Base-by-base conservation (phyloP, 2,113 vertebrate genomes). In the Oncorhynchus gorbuscha region DNA sequence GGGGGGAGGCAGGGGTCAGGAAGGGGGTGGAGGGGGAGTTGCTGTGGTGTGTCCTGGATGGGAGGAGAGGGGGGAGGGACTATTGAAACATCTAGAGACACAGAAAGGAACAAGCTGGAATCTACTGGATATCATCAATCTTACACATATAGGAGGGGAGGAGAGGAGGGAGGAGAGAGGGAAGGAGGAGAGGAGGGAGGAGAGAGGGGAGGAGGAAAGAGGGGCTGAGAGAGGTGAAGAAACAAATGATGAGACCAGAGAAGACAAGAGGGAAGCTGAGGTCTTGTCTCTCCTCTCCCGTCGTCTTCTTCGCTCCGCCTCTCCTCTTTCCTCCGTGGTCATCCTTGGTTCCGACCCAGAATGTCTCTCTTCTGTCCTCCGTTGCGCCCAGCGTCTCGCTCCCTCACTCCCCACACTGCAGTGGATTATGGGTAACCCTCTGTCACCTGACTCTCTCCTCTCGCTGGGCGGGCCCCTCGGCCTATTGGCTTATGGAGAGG, bases 351-450 rank as follows among this genome's bases (percentile, higher is more conserved):
- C 96, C 0, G 92, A 96, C 9, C 88, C 92, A 0, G 89, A 82
- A 48, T 94, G 76, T 0, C 89, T 95, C 2, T 91, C 84, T 0
- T 91, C 89, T 0, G 61, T 98, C 45, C 93, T 99, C 71, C 88
- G 71, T 51, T 92, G 75, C 0, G 95, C 92, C 0, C 93, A 94
- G 24, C 90, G 91, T 14, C 35, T 91, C 12, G 92, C 94, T 14
- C 84, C 95, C 28, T 80, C 83, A 0, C 83, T 76, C 0, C 95
- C 94, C 0, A 93, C 95, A 0, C 86, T 96, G 58, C 95, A 93
- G 80, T 98, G 97, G 97, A 79, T 99, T 80, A 92, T 97, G 94
- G 97, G 97, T 79, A 94, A 95, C 6, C 96, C 97, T 0, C 89
- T 97, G 76, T 93, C 94, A 0, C 82, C 95, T 0, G 85, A 93